These are phyloP conservation scores for Amblyornis subalaris DNA, from an alignment of 2,113 vertebrate genomes.

Conservation along the genomic window DNA sequence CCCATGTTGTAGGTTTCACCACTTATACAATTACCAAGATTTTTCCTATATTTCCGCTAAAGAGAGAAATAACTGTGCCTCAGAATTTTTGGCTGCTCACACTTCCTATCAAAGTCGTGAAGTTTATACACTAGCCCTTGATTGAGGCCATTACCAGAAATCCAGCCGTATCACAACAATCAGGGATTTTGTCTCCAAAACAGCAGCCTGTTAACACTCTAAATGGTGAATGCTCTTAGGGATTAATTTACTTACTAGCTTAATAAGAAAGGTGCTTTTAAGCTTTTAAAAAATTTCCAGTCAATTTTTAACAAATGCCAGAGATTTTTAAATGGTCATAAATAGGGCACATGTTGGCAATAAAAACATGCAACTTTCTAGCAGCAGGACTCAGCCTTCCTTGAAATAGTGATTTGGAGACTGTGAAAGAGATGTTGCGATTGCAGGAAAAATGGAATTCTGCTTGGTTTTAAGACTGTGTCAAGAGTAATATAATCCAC, in stretches of 20 bases:
- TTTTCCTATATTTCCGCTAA: not conserved
- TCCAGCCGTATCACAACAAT: not conserved
- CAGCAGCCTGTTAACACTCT: not conserved
- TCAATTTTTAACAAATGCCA: not conserved
- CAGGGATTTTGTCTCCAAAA: not conserved
- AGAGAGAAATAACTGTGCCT: not conserved
- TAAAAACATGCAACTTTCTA: not conserved
- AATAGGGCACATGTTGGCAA: not conserved
- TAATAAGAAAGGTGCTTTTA: not conserved
- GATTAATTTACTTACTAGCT: not conserved
- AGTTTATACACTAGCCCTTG: not conserved
- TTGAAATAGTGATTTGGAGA: not conserved
- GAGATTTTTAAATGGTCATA: not conserved
- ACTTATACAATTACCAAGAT: not conserved
- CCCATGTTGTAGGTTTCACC: accelerated
- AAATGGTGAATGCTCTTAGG: not conserved
- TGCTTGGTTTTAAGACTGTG: not conserved
- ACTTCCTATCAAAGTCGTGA: accelerated
- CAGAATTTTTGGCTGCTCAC: not conserved
- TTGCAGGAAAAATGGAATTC: not conserved
- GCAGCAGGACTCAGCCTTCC: not conserved
- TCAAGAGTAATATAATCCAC: not conserved
- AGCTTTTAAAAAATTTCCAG: not conserved
- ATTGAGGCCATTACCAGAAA: not conserved
- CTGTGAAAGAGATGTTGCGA: not conserved